Evolutionary conservation across 1,140 invertebrate genomes (phyloP), one percentile per base, ranked within the genome.

Genomic region (Dinoponera quadriceps): DNA sequence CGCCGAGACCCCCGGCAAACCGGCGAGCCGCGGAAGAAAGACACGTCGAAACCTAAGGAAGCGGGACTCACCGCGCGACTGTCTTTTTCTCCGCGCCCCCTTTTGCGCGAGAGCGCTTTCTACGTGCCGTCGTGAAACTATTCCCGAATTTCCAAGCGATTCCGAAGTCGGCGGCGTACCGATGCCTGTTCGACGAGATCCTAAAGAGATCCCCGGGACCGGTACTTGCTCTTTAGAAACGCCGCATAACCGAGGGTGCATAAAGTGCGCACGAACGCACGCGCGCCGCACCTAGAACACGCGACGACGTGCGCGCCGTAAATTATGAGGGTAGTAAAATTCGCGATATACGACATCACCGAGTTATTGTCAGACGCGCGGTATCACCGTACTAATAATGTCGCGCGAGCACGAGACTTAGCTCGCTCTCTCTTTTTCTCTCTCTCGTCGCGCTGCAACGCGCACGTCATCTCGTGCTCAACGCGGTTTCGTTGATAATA

Each of bases 81-180:
- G 29, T 71, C 75, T 69, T 80, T 80, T 80, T 80, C 75, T 59
- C 33, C 44, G 14, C 4, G 4, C 7, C 48, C 22, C 65, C 57
- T 33, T 78, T 18, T 25, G 48, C 62, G n/a, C 51, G 54, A 29
- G 38, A 51, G 60, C 55, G 27, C n/a, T 44, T 83, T 84, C 83
- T 68, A 62, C 80, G 74, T 62, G 77, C 81, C 65, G 84, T 65
- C 84, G 83, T 71, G 55, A 91, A 91, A 90, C 88, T 91, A 90
- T 91, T 91, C 85, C 85, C 89, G 89, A 91, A 89, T 91, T 91
- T 91, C 87, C 89, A 83, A 90, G 84, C 90, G 84, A 82, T 89
- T 91, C 85, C 85, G 71, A 73, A 87, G 71, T 75, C 86, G 74
- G 22, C 59, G 75, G 84, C 89, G 78, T 88, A 85, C 82, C 87